Evolutionary conservation across 2,888 invertebrate species (phyloP), one percentile per base, ranked within the genome.

Genomic region (Capitulum mitella): DNA sequence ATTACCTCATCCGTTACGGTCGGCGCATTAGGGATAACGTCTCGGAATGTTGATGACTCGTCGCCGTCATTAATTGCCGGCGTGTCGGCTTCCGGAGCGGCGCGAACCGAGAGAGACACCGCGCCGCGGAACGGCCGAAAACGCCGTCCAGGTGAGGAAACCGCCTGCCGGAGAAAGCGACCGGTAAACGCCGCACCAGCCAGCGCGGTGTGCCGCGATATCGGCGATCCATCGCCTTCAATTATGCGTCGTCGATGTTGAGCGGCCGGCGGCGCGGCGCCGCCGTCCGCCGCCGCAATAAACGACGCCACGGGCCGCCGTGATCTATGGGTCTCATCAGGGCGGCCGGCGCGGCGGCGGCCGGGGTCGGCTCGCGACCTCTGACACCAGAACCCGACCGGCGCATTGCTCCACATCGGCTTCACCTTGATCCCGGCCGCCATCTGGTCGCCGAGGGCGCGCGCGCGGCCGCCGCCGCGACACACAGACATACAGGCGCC

Each of bases 321-420:
- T 64, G 64, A 64, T 64, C 32, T 64, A 64, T 34, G 64, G 29
- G 32, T 29, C 64, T 64, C 64, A 64, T 64, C 64, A 64, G 32
- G 29, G 64, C 64, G 64, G 64, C 64, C 34, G 64, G 51, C 8
- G 51, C 19, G 19, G 51, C 51, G 51, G 22, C 1, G 22, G 51
- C 51, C 51, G 19, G 51, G 22, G 19, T 34, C 19, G 32, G 5
- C 64, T 32, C 34, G 16, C 34, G 64, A 64, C 64, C 64, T 16
- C 64, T 64, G 64, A 64, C 64, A 19, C 29, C 34, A 16, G 51
- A 34, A 34, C 34, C 64, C 32, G 61, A 22, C 64, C 64, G 64
- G 64, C 34, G 64, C 64, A 34, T 64, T 64, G 34, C 34, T 34
- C 64, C 34, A 64, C 64, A 6, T 6, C n/a, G 14, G n/a, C n/a